These are phyloP conservation scores for Netelia fuscicornis DNA, from an alignment of 2,888 invertebrate genomes.

Conservation along the genomic window DNA sequence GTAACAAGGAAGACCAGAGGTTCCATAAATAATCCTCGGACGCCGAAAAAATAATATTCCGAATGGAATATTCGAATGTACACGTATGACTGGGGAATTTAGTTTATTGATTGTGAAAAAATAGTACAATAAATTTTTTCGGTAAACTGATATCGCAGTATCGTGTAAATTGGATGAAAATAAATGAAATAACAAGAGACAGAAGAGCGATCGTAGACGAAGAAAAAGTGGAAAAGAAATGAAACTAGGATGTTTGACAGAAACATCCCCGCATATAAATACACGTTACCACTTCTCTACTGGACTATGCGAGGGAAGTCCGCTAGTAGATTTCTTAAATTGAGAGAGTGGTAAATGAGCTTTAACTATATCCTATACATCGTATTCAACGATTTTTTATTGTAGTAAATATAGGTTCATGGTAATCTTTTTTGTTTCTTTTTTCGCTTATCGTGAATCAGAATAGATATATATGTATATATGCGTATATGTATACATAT, in stretches of 20 bases:
- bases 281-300: constrained; percentile 65
- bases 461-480: constrained; percentile 75
- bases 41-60: constrained; percentile 12
- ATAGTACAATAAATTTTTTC: constrained; percentile 70
- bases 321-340: constrained; percentile 32
- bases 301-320: constrained; percentile 19
- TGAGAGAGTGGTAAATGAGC: constrained; percentile 68
- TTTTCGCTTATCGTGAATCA: constrained; percentile 72
- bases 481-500: constrained; percentile 74
- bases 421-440: constrained; percentile 53
- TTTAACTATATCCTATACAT: constrained; percentile 64
- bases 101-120: constrained; percentile 72
- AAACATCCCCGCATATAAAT: constrained; percentile 70
- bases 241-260: constrained; percentile 70
- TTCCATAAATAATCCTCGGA: not conserved
- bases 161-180: constrained; percentile 54
- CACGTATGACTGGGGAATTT: constrained; percentile 68
- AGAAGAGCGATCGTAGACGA: constrained; percentile 65
- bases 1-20: too few relatives aligned
- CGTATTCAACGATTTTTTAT: constrained; percentile 70
- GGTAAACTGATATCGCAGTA: constrained; percentile 63
- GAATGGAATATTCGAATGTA: constrained; percentile 51
- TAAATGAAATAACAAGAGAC: constrained; percentile 16
- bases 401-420: constrained; percentile 77
- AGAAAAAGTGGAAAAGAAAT: constrained; percentile 31